Evolutionary conservation across 2,113 vertebrate species (phyloP), one percentile per base, ranked within the genome.

Genomic region (Pangasianodon gigas): DNA sequence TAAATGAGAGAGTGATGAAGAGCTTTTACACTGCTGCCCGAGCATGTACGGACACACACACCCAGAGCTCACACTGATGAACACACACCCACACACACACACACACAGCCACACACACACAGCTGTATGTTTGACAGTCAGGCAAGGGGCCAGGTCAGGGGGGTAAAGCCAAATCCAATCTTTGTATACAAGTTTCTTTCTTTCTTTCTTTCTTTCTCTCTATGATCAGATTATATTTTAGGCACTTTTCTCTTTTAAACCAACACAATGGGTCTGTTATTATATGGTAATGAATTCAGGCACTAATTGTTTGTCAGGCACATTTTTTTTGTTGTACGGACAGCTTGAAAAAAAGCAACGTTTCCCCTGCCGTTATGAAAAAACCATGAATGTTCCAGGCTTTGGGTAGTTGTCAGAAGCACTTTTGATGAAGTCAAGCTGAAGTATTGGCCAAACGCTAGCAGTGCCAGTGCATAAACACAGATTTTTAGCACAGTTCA

Each of bases 1-100:
- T 37, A 90, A 86, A 60, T 60, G 54, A 90, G 46, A 41, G 89
- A 80, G 84, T 75, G 54, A 65, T 79, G 51, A 77, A 86, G 71
- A 86, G 74, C 75, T 65, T 88, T 80, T 62, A 69, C 75, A 56
- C 88, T 75, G 67, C 69, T 37, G 79, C 44, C 65, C 5, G 26
- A 51, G 46, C 77, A 80, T 77, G 74, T 77, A 46, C 1, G 13
- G n/a, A n/a, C 48, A 80, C 29, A 87, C 32, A 37, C 13, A 87
- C 58, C 10, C 6, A 84, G 29, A 54, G 84, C 58, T 86, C n/a
- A 91, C 29, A 44, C 74, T 79, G 69, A 86, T 83, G 74, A 7
- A 46, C 41, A 11, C 41, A 1, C 9, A 6, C 19, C 1, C 41
- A 10, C 6, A 26, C 41, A 11, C 74, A 46, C 41, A 44, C 37